Conservation (phyloP, 2,113 vertebrate genomes). For the Chrysemys picta region DNA sequence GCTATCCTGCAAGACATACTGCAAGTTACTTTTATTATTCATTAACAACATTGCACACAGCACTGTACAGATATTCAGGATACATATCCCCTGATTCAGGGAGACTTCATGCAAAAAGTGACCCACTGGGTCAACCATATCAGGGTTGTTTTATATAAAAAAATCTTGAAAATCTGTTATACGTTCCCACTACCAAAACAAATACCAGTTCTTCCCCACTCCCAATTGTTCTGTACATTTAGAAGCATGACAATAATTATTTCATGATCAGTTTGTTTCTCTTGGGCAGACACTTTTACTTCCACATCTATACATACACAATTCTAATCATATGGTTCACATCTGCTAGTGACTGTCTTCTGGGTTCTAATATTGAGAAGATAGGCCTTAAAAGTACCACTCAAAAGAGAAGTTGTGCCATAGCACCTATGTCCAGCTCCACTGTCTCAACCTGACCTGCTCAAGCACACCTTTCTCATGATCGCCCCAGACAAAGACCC, state of each 20-base stretch:
- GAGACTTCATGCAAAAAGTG: background rate
- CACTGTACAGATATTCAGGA: fast-evolving
- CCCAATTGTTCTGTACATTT: background rate
- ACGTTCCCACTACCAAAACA: background rate
- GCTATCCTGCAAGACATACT: background rate
- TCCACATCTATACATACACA: background rate
- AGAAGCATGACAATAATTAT: background rate
- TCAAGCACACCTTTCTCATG: background rate
- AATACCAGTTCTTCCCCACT: background rate
- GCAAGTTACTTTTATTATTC: background rate
- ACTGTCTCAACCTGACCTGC: background rate
- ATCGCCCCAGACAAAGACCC: background rate
- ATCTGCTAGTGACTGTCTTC: background rate
- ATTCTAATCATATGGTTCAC: fast-evolving
- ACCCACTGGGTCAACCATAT: background rate
- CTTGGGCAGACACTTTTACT: background rate
- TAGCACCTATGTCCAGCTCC: background rate
- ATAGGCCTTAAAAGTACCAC: background rate
- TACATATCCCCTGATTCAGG: background rate
- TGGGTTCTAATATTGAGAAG: background rate
- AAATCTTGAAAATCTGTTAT: background rate
- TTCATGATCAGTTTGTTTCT: background rate
- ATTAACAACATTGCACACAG: background rate
- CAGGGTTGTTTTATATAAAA: background rate
- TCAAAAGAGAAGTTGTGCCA: background rate